These are phyloP conservation scores for Turdus rufiventris DNA, from an alignment of 2,113 vertebrate genomes.

Conservation along the genomic window DNA sequence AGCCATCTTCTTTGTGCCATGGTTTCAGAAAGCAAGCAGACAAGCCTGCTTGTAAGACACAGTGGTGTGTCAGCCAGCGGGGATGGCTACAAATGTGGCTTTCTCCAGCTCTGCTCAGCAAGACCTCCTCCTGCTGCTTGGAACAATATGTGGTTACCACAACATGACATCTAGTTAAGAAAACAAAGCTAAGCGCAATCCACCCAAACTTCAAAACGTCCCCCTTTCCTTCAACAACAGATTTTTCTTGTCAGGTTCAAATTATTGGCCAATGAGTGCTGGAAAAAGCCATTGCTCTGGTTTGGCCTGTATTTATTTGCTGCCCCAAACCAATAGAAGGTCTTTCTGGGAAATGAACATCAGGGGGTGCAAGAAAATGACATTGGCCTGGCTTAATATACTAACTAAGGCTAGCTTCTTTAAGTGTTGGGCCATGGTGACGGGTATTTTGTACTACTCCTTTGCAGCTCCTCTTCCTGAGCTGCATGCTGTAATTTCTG, in stretches of 20 bases:
- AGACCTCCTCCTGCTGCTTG: slow-evolving; percentile 35
- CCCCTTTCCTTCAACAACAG: slow-evolving; percentile 4
- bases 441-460: not conserved
- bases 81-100: slow-evolving; percentile 22
- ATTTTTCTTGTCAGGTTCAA: slow-evolving; percentile 39
- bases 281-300: not conserved
- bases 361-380: not conserved
- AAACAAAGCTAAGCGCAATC: slow-evolving; percentile 27
- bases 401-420: not conserved
- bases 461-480: not conserved
- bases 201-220: slow-evolving; percentile 25
- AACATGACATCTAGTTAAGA: slow-evolving; percentile 29
- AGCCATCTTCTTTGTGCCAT: not conserved
- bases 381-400: not conserved
- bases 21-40: not conserved
- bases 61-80: not conserved
- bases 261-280: not conserved
- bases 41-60: not conserved
- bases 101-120: not conserved
- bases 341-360: not conserved
- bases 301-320: slow-evolving; percentile 6
- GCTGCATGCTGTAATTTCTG: not conserved
- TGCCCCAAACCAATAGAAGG: not conserved
- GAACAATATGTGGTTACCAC: slow-evolving; percentile 42
- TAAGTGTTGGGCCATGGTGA: fast-evolving